A percentile compares a stretch with the other conserved stretches of the same genome.
Conservation (phyloP, 2,113 vertebrate genomes). For the Rhagologus leucostigma region DNA sequence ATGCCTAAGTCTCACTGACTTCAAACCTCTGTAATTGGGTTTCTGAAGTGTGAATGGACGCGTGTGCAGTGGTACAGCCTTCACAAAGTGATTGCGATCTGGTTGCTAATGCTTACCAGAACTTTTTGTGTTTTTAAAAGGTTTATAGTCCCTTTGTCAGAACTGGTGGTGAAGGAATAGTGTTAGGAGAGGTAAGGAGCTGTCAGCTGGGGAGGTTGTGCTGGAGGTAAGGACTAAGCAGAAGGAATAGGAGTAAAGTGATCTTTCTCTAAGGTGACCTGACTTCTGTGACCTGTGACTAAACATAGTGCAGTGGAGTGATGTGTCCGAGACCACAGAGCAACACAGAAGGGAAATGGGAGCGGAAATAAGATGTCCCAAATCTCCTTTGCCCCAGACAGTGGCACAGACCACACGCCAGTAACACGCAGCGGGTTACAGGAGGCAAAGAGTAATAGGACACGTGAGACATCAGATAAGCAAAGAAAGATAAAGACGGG, state of each 20-base stretch:
- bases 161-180: background rate
- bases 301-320: background rate
- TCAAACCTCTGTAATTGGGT: background rate
- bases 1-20: background rate
- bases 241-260: background rate
- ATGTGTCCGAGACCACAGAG: background rate
- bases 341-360: background rate
- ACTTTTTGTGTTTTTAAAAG: background rate
- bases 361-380: background rate
- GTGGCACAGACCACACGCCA: background rate
- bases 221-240: background rate
- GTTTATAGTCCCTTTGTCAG: background rate
- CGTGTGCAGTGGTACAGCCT: background rate
- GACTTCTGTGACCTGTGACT: background rate
- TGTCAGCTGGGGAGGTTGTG: background rate
- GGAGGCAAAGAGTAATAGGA: background rate
- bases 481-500: background rate
- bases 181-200: background rate
- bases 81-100: background rate
- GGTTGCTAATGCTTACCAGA: background rate
- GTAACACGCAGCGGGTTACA: accelerated
- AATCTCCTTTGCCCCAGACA: background rate
- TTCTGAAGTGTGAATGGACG: background rate
- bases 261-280: background rate
- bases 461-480: background rate